These are phyloP conservation scores for Philaethria dido DNA, from an alignment of 2,888 invertebrate genomes.

Conservation along the genomic window DNA sequence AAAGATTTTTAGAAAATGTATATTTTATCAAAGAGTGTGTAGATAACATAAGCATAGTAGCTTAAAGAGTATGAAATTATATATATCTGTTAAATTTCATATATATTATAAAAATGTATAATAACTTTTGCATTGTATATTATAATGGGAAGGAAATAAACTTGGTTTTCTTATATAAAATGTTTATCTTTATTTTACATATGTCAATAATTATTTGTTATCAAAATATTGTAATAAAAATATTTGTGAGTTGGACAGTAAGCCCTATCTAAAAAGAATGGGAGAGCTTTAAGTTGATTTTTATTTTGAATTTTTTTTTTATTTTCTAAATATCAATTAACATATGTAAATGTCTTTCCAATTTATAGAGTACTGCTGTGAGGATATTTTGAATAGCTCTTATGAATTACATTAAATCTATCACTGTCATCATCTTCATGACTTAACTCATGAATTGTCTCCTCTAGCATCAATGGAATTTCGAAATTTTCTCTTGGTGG, in stretches of 20 bases:
- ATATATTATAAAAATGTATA: slow-evolving; percentile 28
- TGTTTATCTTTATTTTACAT: slow-evolving; percentile 15
- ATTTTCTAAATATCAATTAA: not conserved
- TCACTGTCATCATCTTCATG: slow-evolving; percentile 72
- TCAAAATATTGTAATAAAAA: not conserved
- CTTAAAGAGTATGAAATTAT: slow-evolving; percentile 26
- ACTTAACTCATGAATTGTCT: slow-evolving; percentile 71
- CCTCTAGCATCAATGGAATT: slow-evolving; percentile 68
- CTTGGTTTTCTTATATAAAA: slow-evolving; percentile 35
- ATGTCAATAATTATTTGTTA: not conserved
- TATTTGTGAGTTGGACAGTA: too few relatives aligned
- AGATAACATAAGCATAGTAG: slow-evolving; percentile 20
- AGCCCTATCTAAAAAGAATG: too few relatives aligned
- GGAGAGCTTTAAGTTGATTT: too few relatives aligned
- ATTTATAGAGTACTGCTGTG: slow-evolving; percentile 70
- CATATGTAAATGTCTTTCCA: not conserved
- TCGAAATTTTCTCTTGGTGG: slow-evolving; percentile 63
- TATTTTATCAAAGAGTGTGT: slow-evolving; percentile 17
- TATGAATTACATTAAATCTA: slow-evolving; percentile 56
- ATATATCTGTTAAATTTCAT: slow-evolving; percentile 29
- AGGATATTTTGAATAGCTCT: slow-evolving; percentile 63
- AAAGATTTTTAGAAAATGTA: not conserved
- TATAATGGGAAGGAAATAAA: slow-evolving; percentile 32
- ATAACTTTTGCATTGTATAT: slow-evolving; percentile 35
- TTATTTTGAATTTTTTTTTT: not conserved